Evolutionary conservation across 1,140 invertebrate genomes (phyloP).

Genomic region (Drosophila kikkawai): DNA sequence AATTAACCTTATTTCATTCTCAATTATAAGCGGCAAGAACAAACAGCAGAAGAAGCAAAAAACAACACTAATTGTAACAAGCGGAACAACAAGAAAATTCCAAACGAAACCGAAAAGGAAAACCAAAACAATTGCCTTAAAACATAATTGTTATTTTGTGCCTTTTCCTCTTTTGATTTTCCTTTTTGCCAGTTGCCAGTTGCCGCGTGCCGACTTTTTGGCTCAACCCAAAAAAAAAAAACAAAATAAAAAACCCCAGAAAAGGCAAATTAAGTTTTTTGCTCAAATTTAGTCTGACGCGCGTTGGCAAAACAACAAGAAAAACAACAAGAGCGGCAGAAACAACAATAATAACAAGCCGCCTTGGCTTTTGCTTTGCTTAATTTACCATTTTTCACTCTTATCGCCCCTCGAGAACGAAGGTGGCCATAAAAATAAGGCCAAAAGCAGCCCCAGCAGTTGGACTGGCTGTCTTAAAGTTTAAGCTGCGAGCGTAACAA

Average conservation of each 20-base stretch:
- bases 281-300: constrained; percentile 83
- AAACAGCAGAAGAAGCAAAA: constrained; percentile 45
- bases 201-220: constrained; percentile 65
- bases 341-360: constrained; percentile 61
- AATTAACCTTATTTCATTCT: constrained; percentile 84
- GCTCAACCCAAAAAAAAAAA: constrained; percentile 46
- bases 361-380: constrained; percentile 73
- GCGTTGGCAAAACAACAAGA: constrained; percentile 40
- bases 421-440: constrained; percentile 74
- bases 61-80: constrained; percentile 59
- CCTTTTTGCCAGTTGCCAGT: constrained; percentile 35
- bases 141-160: constrained; percentile 83
- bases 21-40: constrained; percentile 74
- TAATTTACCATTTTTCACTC: constrained; percentile 84
- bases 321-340: constrained; percentile 12
- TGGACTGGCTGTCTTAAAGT: constrained; percentile 72
- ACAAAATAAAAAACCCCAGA: constrained; percentile 18
- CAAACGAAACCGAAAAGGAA: constrained; percentile 48
- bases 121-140: constrained; percentile 83
- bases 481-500: constrained; percentile 81
- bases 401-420: constrained; percentile 65
- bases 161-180: constrained; percentile 73
- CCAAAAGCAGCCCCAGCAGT: constrained; percentile 49
- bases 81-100: constrained; percentile 29
- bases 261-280: constrained; percentile 82